Evolutionary conservation across 2,888 invertebrate genomes (phyloP), one percentile per base, ranked within the genome.

Genomic region (Pelosia muscerda): DNA sequence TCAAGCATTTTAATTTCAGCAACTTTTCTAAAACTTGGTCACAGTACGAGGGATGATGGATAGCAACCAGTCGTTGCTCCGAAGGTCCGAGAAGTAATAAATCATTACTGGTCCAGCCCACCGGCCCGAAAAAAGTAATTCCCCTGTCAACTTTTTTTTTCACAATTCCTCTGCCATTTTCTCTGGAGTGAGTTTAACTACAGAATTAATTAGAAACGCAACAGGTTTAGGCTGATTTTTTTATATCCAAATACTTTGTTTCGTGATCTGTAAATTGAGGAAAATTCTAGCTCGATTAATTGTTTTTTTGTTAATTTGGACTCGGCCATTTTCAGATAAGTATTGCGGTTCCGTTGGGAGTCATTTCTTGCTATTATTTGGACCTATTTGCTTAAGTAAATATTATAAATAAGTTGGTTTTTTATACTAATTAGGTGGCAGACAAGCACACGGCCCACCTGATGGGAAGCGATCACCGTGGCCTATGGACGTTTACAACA

Each of bases 91-190:
- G 77, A 76, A 69, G 78, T 84, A 71, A 91, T 92, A 90, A 91
- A 92, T 92, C 91, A 91, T 88, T 78, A 69, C 76, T 76, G 69
- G 71, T 69, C 71, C 72, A 28, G 70, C 79, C 85, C 71, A 72
- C 70, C 83, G 81, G 79, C 74, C 83, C 84, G 84, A 85, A 87
- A 90, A 79, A 88, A 88, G 86, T 84, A 87, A 88, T 88, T 86
- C 81, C 79, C 83, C 79, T 79, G 75, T 78, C 78, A 75, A 78
- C 81, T 83, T 85, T 63, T 64, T 79, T 76, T 70, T 69, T 62
- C 68, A 62, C 72, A 71, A 70, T 82, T 76, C 54, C 60, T 75
- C 72, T 53, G 63, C 71, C 72, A 75, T 81, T 78, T 77, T 78
- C 78, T 77, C 76, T 73, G 22, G 65, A 74, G 71, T 71, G 59